phyloP scores from a whole-genome alignment of 2,888 invertebrate genomes.

The Luperina nickerlii region DNA sequence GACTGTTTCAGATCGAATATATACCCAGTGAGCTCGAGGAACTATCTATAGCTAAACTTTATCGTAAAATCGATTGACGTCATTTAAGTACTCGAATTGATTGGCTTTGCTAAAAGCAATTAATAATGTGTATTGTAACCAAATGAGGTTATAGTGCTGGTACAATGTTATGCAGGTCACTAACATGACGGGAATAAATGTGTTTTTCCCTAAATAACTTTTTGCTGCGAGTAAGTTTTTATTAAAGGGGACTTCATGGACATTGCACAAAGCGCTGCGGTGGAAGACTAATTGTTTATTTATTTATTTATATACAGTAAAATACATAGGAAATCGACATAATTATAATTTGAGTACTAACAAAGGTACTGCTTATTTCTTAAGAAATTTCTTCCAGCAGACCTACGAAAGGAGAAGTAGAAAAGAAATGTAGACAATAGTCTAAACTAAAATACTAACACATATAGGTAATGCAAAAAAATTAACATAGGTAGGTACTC shows the following conservation, averaged over 20 bases:
- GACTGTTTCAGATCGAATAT: constrained; percentile 8
- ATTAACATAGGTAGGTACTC: too few species aligned
- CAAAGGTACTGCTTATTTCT: too few species aligned
- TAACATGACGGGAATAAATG: constrained; percentile 27
- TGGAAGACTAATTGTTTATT: neutral
- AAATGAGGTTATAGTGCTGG: constrained; percentile 71
- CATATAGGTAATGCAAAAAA: too few species aligned
- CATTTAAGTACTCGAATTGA: constrained; percentile 68
- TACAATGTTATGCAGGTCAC: constrained; percentile 51
- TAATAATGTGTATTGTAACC: constrained; percentile 69
- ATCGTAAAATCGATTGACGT: constrained; percentile 72
- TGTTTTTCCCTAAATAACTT: neutral
- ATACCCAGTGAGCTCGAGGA: neutral
- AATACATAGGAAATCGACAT: too few species aligned
- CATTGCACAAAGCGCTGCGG: neutral
- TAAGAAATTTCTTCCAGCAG: too few species aligned
- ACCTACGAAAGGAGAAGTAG: too few species aligned
- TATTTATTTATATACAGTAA: too few species aligned
- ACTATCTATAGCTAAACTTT: constrained; percentile 37
- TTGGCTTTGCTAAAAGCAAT: constrained; percentile 61
- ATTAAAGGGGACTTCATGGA: neutral
- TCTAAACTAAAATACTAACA: too few species aligned
- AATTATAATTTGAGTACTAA: too few species aligned
- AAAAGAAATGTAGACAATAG: too few species aligned
- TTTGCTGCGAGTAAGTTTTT: neutral